Evolutionary conservation across 2,113 vertebrate species (phyloP).

Genomic region (Prunella fulvescens): DNA sequence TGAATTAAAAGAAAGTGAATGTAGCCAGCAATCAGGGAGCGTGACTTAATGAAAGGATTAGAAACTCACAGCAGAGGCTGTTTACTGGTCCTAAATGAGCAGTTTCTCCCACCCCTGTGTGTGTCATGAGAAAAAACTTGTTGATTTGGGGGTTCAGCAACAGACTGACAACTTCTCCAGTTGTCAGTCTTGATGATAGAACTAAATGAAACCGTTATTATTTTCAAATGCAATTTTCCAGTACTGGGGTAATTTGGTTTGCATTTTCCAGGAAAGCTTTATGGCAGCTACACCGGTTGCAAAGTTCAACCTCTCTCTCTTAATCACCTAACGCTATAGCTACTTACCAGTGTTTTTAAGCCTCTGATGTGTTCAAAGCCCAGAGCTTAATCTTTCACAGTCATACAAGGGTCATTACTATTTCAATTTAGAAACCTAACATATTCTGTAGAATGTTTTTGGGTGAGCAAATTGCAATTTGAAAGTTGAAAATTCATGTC

Average conservation of each 20-base stretch:
- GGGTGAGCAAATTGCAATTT: constrained; percentile 12
- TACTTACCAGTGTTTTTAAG: background rate
- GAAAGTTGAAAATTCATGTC: background rate
- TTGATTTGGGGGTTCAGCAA: constrained; percentile 20
- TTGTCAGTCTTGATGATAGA: constrained; percentile 12
- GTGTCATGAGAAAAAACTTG: constrained; percentile 32
- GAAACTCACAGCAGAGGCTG: constrained; percentile 8
- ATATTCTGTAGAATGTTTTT: background rate
- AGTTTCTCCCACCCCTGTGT: background rate
- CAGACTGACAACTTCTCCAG: constrained; percentile 9
- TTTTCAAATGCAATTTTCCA: constrained; percentile 35
- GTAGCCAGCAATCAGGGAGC: background rate
- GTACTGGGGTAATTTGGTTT: constrained; percentile 22
- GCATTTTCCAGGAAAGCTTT: constrained; percentile 37
- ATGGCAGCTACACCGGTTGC: background rate
- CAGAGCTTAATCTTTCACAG: background rate
- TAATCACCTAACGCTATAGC: background rate
- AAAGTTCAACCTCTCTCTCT: constrained; percentile 2
- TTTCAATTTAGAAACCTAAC: background rate
- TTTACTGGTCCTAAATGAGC: constrained; percentile 24
- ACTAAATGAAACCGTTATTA: background rate
- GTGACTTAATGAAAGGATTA: background rate
- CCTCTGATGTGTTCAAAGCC: background rate
- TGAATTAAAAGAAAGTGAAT: constrained; percentile 42
- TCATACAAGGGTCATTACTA: background rate